These are phyloP conservation scores for Gonatopus flavifemur DNA, from an alignment of 1,140 invertebrate species.

Conservation along the genomic window DNA sequence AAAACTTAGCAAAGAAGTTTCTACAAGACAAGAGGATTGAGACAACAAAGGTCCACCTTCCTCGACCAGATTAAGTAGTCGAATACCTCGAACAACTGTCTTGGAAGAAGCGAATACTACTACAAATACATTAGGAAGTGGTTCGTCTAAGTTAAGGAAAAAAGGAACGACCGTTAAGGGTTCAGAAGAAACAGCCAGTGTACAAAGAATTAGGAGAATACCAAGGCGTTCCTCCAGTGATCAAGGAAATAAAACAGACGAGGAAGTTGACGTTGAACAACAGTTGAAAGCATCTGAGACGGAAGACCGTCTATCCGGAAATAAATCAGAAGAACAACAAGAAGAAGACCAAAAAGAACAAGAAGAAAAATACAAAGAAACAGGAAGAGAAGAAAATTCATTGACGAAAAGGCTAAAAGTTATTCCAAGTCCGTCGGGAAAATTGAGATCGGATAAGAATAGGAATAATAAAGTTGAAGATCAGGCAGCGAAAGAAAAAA, in stretches of 20 bases:
- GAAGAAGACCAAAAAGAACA: constrained; percentile 12
- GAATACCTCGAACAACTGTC: constrained; percentile 46
- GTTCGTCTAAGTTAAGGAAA: constrained; percentile 44
- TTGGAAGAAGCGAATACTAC: constrained; percentile 52
- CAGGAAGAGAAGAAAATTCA: constrained; percentile 16
- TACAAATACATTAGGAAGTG: constrained; percentile 32
- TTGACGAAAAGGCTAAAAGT: constrained; percentile 20
- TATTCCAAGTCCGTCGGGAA: background rate
- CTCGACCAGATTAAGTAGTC: constrained; percentile 40
- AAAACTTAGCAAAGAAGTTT: constrained; percentile 32
- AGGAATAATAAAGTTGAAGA: too few species aligned
- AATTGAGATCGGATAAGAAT: background rate
- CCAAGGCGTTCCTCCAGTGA: constrained; percentile 20
- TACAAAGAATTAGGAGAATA: constrained; percentile 37
- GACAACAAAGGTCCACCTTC: constrained; percentile 55
- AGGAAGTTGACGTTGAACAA: constrained; percentile 11
- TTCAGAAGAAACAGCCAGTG: constrained; percentile 28
- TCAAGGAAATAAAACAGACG: constrained; percentile 21
- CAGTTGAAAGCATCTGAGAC: constrained; percentile 10
- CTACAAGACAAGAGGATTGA: constrained; percentile 49
- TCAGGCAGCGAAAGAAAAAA: constrained; percentile 9
- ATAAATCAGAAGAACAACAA: constrained; percentile 15
- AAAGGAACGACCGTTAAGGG: constrained; percentile 34
- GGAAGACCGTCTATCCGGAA: constrained; percentile 22
- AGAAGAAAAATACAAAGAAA: too few species aligned